Evolutionary conservation across 2,797 vertebrate genomes (phyloP).

Genomic region (Gambusia yucatana): DNA sequence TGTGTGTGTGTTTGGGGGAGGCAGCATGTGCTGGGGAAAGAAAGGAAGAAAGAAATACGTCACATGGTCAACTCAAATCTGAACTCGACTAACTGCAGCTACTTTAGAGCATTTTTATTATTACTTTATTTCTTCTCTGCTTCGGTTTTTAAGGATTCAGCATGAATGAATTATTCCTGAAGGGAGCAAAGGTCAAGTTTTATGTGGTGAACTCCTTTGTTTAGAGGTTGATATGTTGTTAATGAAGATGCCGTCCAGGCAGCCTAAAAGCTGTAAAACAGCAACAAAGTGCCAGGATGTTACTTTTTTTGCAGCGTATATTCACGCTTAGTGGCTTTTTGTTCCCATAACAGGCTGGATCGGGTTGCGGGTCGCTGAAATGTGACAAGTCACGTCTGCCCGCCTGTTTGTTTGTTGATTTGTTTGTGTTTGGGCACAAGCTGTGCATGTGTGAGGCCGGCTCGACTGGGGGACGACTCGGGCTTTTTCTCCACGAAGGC

Average conservation of each 20-base stretch:
- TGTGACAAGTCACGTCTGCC: slow-evolving; percentile 57
- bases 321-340: slow-evolving; percentile 15
- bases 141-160: slow-evolving; percentile 56
- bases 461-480: slow-evolving; percentile 61
- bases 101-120: slow-evolving; percentile 21
- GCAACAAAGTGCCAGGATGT: slow-evolving; percentile 12
- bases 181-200: slow-evolving; percentile 89
- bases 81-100: slow-evolving; percentile 62
- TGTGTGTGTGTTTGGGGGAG: slow-evolving; percentile 23
- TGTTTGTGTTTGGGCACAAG: slow-evolving; percentile 70
- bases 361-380: slow-evolving; percentile 36
- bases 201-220: slow-evolving; percentile 84
- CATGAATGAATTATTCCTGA: slow-evolving; percentile 67
- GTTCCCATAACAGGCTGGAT: slow-evolving; percentile 19
- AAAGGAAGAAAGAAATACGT: slow-evolving; percentile 81
- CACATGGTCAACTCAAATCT: slow-evolving; percentile 90
- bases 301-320: neutral
- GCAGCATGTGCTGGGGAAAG: slow-evolving; percentile 64
- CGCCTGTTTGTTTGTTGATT: slow-evolving; percentile 69
- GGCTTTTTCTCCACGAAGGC: slow-evolving; percentile 64
- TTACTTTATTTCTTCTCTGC: slow-evolving; percentile 21
- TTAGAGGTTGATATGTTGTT: slow-evolving; percentile 68
- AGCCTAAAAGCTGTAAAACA: slow-evolving; percentile 28
- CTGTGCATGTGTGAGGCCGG: slow-evolving; percentile 49
- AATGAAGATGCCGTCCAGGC: slow-evolving; percentile 77